Conservation (phyloP, 2,797 vertebrate species). For the Hoplostethus mediterraneus region DNA sequence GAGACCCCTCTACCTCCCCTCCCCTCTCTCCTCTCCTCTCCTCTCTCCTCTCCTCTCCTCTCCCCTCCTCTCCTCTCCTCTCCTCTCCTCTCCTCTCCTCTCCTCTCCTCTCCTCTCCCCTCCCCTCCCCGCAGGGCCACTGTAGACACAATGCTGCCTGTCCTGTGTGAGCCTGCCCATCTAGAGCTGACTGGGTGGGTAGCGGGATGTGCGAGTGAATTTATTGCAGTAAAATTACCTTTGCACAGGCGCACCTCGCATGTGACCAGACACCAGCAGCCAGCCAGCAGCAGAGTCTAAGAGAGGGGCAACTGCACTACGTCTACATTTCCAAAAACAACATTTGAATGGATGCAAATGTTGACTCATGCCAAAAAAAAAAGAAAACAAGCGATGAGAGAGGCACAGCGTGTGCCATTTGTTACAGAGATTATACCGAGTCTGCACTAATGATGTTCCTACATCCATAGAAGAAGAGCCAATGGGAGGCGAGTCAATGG, state of each 20-base stretch:
- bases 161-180: conserved; percentile 32
- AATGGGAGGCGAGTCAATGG: not conserved
- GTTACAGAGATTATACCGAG: not conserved
- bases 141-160: conserved; percentile 7
- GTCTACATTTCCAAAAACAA: conserved; percentile 3
- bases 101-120: not conserved
- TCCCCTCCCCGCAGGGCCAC: not conserved
- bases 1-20: conserved; percentile 18
- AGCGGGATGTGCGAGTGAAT: not conserved
- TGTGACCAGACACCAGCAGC: not conserved
- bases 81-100: not conserved
- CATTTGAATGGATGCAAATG: conserved; percentile 35
- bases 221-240: not conserved
- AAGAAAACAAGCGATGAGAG: conserved; percentile 10
- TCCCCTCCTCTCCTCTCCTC: not conserved
- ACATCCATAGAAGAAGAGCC: not conserved
- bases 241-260: not conserved
- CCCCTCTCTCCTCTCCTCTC: conserved; percentile 2
- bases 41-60: not conserved
- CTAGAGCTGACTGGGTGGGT: conserved; percentile 24
- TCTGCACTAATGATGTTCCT: not conserved
- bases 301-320: conserved; percentile 10
- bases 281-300: not conserved
- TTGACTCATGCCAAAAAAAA: conserved; percentile 7
- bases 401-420: not conserved